Evolutionary conservation across 1,140 invertebrate species (phyloP).

Genomic region (fruit fly (Drosophila melanogaster)): DNA sequence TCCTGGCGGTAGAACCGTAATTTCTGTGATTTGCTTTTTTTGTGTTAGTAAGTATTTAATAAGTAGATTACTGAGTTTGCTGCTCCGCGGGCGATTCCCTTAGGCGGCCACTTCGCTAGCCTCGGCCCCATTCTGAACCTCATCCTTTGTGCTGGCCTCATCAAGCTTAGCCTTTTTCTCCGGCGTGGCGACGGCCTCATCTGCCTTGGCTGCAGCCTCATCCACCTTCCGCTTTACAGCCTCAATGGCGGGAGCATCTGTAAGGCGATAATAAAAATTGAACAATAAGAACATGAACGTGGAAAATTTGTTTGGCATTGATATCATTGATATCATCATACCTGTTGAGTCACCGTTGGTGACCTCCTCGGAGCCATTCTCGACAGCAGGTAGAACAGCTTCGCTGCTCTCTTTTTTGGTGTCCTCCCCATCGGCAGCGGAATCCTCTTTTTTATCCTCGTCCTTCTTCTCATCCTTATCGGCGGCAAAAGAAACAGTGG

Average conservation of each 20-base stretch:
- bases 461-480: conserved; percentile 63
- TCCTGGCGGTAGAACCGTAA: conserved; percentile 20
- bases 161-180: conserved; percentile 84
- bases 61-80: conserved; percentile 63
- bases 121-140: conserved; percentile 81
- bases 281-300: background rate
- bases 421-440: conserved; percentile 57
- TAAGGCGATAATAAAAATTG: background rate
- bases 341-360: conserved; percentile 83
- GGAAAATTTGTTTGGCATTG: too few species aligned
- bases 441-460: conserved; percentile 44
- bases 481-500: conserved; percentile 31
- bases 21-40: conserved; percentile 53
- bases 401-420: conserved; percentile 70
- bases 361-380: conserved; percentile 71
- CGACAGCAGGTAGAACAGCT: conserved; percentile 58
- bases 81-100: conserved; percentile 43
- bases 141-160: conserved; percentile 82
- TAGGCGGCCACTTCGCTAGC: conserved; percentile 84
- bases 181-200: conserved; percentile 79
- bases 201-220: conserved; percentile 67
- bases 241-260: conserved; percentile 74
- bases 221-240: conserved; percentile 83
- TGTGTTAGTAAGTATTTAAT: conserved; percentile 74
- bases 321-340: too few species aligned